A percentile compares a stretch with the other conserved stretches of the same genome.
Conservation (phyloP, 2,113 vertebrate species). For the Chinchilla lanigera region DNA sequence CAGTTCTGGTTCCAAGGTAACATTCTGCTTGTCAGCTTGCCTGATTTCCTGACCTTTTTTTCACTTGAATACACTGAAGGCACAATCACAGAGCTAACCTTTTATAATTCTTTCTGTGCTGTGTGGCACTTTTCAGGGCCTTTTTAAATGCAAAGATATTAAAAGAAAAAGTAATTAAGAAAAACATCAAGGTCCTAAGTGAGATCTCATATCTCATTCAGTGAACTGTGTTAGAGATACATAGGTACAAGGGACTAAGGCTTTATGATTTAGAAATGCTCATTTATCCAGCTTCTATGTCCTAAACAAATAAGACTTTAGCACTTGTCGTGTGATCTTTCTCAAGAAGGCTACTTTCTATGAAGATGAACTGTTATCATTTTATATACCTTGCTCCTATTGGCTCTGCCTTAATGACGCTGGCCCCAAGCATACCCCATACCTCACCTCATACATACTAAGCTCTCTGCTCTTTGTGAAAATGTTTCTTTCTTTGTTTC, state of each 20-base stretch:
- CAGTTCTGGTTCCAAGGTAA: background rate
- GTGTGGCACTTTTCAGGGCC: constrained; percentile 12
- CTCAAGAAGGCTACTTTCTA: background rate
- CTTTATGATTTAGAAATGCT: background rate
- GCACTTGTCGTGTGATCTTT: background rate
- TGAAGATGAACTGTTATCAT: background rate
- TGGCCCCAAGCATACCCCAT: background rate
- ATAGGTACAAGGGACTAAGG: background rate
- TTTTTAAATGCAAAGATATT: constrained; percentile 63
- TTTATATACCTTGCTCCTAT: background rate
- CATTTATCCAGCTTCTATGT: background rate
- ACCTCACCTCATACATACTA: constrained; percentile 45
- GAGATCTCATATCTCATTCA: background rate
- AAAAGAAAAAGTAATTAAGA: background rate
- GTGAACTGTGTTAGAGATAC: background rate
- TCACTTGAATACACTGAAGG: background rate
- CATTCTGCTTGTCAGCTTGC: background rate
- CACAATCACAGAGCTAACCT: background rate
- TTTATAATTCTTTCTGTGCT: background rate
- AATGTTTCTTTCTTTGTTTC: background rate
- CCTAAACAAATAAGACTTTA: constrained; percentile 26
- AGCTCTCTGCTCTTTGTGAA: background rate
- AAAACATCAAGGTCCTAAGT: background rate
- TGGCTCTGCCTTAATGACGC: background rate
- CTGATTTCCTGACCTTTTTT: background rate